A percentile compares a stretch with the other conserved stretches of the same genome.
phyloP scores from a whole-genome alignment of 1,140 invertebrate genomes.

The Mercenaria mercenaria region DNA sequence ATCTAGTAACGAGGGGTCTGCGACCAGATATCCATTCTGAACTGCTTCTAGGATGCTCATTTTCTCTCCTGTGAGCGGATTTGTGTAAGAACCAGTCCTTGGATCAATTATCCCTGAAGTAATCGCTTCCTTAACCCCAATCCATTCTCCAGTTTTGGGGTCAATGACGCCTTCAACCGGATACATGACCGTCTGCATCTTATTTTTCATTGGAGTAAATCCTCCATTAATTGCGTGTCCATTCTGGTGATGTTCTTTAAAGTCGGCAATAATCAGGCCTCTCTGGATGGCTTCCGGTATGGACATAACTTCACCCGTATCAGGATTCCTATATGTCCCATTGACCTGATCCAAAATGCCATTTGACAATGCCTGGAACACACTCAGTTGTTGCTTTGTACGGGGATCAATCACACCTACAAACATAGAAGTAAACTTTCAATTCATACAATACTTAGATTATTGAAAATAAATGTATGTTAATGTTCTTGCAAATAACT shows the following conservation, averaged over 20 bases:
- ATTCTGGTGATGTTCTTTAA: constrained; percentile 72
- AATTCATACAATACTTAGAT: too few species aligned
- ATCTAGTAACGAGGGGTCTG: constrained; percentile 72
- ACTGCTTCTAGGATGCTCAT: constrained; percentile 84
- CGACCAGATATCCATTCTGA: constrained; percentile 81
- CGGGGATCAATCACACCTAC: constrained; percentile 92
- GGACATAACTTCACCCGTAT: constrained; percentile 91
- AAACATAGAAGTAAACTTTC: constrained; percentile 76
- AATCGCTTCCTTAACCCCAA: constrained; percentile 83
- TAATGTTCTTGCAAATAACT: too few species aligned
- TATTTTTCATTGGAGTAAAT: constrained; percentile 71
- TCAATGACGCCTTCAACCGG: constrained; percentile 87
- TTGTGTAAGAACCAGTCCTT: constrained; percentile 81
- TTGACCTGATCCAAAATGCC: constrained; percentile 93
- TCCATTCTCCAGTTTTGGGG: constrained; percentile 82
- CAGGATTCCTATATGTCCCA: constrained; percentile 90
- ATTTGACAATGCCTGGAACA: constrained; percentile 94
- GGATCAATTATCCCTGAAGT: constrained; percentile 81
- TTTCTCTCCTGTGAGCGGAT: constrained; percentile 83
- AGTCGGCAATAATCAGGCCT: constrained; percentile 89
- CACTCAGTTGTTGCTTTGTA: constrained; percentile 91
- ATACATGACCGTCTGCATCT: constrained; percentile 74
- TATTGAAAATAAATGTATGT: too few species aligned
- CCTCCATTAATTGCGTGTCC: constrained; percentile 69
- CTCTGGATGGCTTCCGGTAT: constrained; percentile 94